Evolutionary conservation across 2,113 vertebrate genomes (phyloP).

Genomic region (Sclerurus mexicanus): DNA sequence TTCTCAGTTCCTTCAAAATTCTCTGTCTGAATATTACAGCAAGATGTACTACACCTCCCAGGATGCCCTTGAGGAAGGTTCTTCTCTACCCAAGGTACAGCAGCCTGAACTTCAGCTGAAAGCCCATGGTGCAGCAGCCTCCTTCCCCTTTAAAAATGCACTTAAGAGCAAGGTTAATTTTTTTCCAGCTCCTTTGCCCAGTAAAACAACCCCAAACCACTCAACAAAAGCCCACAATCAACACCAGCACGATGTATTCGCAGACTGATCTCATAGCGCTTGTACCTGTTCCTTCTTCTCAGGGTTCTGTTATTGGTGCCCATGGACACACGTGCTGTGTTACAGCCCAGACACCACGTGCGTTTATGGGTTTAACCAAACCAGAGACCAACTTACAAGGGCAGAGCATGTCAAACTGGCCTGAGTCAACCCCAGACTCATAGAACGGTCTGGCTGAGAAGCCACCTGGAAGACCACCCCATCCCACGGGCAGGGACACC

Average conservation of each 20-base stretch:
- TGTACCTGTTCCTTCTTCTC: background rate
- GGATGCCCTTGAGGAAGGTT: background rate
- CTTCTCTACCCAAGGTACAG: accelerated
- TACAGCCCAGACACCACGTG: background rate
- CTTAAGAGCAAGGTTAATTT: background rate
- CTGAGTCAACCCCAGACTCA: too few species aligned
- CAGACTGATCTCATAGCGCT: background rate
- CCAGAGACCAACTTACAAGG: accelerated
- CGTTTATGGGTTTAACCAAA: background rate
- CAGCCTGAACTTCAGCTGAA: accelerated
- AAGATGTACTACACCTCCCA: accelerated
- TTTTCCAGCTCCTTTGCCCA: background rate
- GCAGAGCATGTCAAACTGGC: background rate
- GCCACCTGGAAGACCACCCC: too few species aligned
- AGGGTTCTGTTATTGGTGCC: background rate
- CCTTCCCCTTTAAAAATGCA: background rate
- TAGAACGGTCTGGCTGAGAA: background rate
- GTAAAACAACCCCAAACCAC: background rate
- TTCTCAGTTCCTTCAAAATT: accelerated
- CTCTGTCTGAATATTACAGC: background rate
- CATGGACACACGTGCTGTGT: background rate
- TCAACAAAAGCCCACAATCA: background rate
- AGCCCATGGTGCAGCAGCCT: background rate
- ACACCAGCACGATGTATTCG: accelerated
- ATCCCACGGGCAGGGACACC: background rate